Base-by-base conservation (phyloP, 2,888 invertebrate genomes). In the Oegoconia quadripuncta region DNA sequence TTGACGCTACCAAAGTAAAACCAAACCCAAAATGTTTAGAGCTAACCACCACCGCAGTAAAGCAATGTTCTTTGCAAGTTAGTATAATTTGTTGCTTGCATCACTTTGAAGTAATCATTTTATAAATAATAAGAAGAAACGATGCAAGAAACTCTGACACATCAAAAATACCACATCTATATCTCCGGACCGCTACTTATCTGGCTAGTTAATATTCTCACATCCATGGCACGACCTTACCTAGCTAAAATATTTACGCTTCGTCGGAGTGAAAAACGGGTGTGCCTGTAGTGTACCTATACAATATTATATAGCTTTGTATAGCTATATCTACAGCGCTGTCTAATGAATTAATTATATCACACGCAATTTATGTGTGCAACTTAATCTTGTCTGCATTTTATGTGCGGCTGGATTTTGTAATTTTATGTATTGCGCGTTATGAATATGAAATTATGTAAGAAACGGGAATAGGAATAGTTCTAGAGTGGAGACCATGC, bases 171-270 rank as follows among this genome's bases (percentile, higher is more conserved):
- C n/a, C n/a, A n/a, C n/a, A n/a, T n/a, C n/a, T n/a, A n/a, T n/a
- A n/a, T n/a, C n/a, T n/a, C n/a, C n/a, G 5, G 18, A 18, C 22
- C 22, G 9, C 9, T 18, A 23, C 4, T 12, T 12, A 26, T 13
- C 12, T 13, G n/a, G 13, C 14, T 13, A 27, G 1, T 3, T 23
- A 23, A 23, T 8, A 23, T 2, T 5, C 3, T 27, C 8, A 15
- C 42, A 12, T 22, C 14, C 14, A 14, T 20, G 27, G 12, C 12
- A 33, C 46, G 49, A 53, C 54, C 54, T 55, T 51, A 44, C 46
- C 36, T 34, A 42, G 36, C 42, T 61, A 46, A 62, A 64, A 56
- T 55, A 64, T 63, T 55, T 55, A 59, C 44, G 48, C 48, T 42
- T 44, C 41, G 37, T 42, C 46, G 38, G 40, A 47, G 52, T 56